Conservation (phyloP, 2,113 vertebrate species). For the Rafetus swinhoei region DNA sequence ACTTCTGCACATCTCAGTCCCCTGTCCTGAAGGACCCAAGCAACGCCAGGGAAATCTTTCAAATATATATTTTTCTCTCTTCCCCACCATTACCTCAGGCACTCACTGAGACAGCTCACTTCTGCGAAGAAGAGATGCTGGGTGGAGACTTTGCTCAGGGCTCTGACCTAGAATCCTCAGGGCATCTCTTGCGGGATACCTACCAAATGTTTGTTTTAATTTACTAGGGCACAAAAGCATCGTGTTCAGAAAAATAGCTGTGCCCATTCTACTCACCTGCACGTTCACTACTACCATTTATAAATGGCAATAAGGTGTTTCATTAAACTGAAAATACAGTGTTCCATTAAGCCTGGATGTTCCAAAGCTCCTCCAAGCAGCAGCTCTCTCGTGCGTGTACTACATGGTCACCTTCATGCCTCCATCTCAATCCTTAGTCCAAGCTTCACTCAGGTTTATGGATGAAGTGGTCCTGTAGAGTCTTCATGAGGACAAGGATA, state of each 20-base stretch:
- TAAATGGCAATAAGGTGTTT: not conserved
- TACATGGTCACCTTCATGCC: not conserved
- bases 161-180: not conserved
- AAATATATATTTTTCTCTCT: not conserved
- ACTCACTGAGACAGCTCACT: not conserved
- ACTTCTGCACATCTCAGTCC: no score
- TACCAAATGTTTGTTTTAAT: conserved; percentile 6
- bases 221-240: not conserved
- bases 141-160: not conserved
- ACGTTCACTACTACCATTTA: not conserved
- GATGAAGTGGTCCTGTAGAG: not conserved
- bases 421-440: not conserved
- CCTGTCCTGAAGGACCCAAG: no score
- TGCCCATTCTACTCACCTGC: not conserved
- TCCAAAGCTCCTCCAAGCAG: conserved; percentile 2
- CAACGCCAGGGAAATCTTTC: no score
- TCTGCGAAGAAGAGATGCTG: not conserved
- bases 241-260: not conserved
- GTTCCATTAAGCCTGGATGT: not conserved
- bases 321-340: not conserved
- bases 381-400: not conserved
- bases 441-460: not conserved
- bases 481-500: not conserved
- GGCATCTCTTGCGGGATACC: not conserved
- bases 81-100: not conserved